Base-by-base conservation (phyloP, 2,888 invertebrate species). In the Shargacucullia verbasci region DNA sequence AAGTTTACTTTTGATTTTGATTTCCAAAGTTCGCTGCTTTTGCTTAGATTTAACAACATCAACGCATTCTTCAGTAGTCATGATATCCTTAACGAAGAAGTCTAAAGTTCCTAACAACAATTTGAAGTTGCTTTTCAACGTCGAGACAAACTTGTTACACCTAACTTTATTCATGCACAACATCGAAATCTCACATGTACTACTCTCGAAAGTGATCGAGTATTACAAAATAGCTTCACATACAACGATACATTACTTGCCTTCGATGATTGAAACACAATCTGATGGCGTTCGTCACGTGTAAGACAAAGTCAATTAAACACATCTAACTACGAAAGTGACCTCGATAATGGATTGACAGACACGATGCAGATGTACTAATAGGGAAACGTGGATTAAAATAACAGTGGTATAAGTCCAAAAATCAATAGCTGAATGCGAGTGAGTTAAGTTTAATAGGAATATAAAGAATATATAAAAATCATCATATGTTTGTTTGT, bases 221-320 rank as follows among this genome's bases (percentile, higher is more conserved):
- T 5, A 10, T 38, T 27, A 40, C 25, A 27, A 40, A 40, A 27
- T n/a, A 27, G 29, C 29, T 9, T 6, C 9, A 44, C 15, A 9
- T 1, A 40, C 8, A 31, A 20, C 20, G 13, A 14, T 33, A 44
- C 31, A 31, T 15, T 15, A 20, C 11, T 31, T 43, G 2, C 13
- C 11, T 14, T 13, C n/a, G 33, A 20, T 20, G 15, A 44, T 44
- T 33, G 33, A n/a, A 33, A 33, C 15, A 44, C 44, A 44, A 44
- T 33, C 44, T 31, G 31, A 41, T 41, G 14, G 29, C 0, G 31
- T 50, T 40, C 9, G 56, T 54, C 63, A 59, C 67, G 62, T 63
- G 49, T 55, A 37, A 70, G 73, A 72, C 70, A 64, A 70, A 75
- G 72, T 70, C 70, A 78, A 76, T 79, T 73, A 77, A 69, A 63